Percentiles rank a stretch among this genome's conserved stretches.
phyloP scores from a whole-genome alignment of 2,113 vertebrate genomes.

The Zingel zingel region DNA sequence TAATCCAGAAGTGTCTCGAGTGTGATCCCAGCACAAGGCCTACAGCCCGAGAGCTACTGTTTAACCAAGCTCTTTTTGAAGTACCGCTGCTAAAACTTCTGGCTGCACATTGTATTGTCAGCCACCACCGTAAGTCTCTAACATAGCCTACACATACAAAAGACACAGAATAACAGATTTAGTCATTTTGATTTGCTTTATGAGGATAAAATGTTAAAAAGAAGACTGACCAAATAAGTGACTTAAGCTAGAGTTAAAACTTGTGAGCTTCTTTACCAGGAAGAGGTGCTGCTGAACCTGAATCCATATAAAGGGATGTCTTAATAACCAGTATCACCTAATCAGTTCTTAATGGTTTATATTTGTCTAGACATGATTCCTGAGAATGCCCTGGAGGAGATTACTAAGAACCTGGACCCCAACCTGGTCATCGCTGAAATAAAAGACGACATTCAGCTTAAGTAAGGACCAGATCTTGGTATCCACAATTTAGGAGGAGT shows the following conservation, averaged over 20 bases:
- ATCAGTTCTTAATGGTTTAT: slow-evolving; percentile 1
- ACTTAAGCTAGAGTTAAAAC: background rate
- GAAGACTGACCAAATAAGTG: background rate
- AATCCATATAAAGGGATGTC: background rate
- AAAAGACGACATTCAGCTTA: slow-evolving; percentile 90
- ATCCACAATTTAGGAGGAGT: background rate
- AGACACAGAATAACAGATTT: background rate
- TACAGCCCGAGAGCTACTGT: slow-evolving; percentile 94
- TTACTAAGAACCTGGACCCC: slow-evolving; percentile 97
- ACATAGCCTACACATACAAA: slow-evolving; percentile 2
- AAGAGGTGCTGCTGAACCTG: background rate
- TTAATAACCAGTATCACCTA: background rate
- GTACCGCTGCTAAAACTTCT: slow-evolving; percentile 95
- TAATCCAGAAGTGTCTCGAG: slow-evolving; percentile 96
- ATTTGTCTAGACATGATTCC: slow-evolving; percentile 92
- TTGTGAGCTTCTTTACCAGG: background rate
- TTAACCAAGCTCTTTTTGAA: slow-evolving; percentile 95
- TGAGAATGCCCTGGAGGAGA: slow-evolving; percentile 96
- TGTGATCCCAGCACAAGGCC: slow-evolving; percentile 89
- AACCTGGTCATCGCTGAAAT: slow-evolving; percentile 92
- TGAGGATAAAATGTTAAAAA: background rate
- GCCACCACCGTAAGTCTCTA: slow-evolving; percentile 93
- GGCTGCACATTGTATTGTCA: slow-evolving; percentile 95
- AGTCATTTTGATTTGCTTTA: background rate
- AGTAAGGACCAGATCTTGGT: slow-evolving; percentile 84